Evolutionary conservation across 2,888 invertebrate genomes (phyloP).

Genomic region (Biston stratarius): DNA sequence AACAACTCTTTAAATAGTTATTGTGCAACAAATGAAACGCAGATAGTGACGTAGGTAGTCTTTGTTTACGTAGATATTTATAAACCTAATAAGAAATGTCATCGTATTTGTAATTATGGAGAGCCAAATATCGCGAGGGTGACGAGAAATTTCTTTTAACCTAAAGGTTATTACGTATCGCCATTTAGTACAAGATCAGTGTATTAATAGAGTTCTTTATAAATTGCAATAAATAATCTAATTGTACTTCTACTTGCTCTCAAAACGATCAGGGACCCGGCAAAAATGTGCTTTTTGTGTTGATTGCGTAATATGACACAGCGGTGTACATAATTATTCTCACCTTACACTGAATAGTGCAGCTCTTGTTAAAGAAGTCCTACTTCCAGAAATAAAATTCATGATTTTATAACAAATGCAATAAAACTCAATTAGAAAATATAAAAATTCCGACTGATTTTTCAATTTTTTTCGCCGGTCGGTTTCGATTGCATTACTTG

Average conservation of each 20-base stretch:
- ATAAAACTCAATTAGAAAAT: conserved; percentile 4
- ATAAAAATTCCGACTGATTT: background rate
- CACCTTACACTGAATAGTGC: conserved; percentile 71
- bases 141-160: background rate
- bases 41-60: conserved; percentile 5
- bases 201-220: background rate
- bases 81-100: conserved; percentile 8
- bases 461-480: background rate
- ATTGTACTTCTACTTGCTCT: background rate
- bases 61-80: conserved; percentile 4
- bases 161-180: background rate
- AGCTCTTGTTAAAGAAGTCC: conserved; percentile 63
- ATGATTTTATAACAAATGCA: conserved; percentile 54
- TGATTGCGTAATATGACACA: conserved; percentile 72
- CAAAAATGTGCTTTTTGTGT: conserved; percentile 28
- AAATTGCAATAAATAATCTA: background rate
- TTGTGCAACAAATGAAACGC: conserved; percentile 5
- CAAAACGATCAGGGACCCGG: background rate
- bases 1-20: background rate
- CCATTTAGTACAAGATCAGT: background rate
- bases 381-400: conserved; percentile 68
- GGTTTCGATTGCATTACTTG: no score
- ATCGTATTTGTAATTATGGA: background rate
- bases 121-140: conserved; percentile 8
- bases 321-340: conserved; percentile 52